phyloP scores from a whole-genome alignment of 1,140 invertebrate genomes.

The Bradynema listronoti region DNA sequence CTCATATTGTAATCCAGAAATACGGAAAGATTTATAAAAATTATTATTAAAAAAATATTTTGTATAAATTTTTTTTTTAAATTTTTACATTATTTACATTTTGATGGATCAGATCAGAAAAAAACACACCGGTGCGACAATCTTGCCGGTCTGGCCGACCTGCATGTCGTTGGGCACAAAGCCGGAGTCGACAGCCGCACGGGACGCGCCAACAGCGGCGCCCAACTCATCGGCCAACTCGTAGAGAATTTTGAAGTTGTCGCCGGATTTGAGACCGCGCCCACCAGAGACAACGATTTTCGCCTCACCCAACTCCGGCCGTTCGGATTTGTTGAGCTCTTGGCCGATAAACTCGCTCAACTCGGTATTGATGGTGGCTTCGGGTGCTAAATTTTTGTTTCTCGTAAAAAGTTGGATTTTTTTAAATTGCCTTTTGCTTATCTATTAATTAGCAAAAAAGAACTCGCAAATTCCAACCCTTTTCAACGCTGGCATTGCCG shows the following conservation, averaged over 20 bases:
- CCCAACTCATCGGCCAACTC: slow-evolving; percentile 86
- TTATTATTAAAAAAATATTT: too few species aligned
- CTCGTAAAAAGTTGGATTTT: slow-evolving; percentile 9
- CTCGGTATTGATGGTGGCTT: slow-evolving; percentile 69
- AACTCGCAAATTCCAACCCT: slow-evolving; percentile 21
- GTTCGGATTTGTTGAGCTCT: slow-evolving; percentile 87
- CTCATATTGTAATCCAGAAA: too few species aligned
- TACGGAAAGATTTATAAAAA: too few species aligned
- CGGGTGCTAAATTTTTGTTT: slow-evolving; percentile 59
- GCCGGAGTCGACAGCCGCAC: slow-evolving; percentile 98
- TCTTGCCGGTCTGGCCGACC: slow-evolving; percentile 97
- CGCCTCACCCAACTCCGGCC: slow-evolving; percentile 85
- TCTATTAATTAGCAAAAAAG: slow-evolving; percentile 6
- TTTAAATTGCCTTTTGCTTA: slow-evolving; percentile 3
- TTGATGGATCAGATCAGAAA: background rate
- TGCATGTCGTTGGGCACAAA: slow-evolving; percentile 97
- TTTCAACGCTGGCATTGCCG: slow-evolving; percentile 38
- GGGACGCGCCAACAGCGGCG: slow-evolving; percentile 90
- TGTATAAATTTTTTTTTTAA: too few species aligned
- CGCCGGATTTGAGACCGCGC: slow-evolving; percentile 89
- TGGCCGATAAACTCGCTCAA: slow-evolving; percentile 76
- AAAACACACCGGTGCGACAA: slow-evolving; percentile 82
- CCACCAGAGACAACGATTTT: slow-evolving; percentile 84
- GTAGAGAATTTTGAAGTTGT: slow-evolving; percentile 94
- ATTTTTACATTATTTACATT: slow-evolving; percentile 9